Evolutionary conservation across 2,797 vertebrate species (phyloP).

Genomic region (Sus cebifrons): DNA sequence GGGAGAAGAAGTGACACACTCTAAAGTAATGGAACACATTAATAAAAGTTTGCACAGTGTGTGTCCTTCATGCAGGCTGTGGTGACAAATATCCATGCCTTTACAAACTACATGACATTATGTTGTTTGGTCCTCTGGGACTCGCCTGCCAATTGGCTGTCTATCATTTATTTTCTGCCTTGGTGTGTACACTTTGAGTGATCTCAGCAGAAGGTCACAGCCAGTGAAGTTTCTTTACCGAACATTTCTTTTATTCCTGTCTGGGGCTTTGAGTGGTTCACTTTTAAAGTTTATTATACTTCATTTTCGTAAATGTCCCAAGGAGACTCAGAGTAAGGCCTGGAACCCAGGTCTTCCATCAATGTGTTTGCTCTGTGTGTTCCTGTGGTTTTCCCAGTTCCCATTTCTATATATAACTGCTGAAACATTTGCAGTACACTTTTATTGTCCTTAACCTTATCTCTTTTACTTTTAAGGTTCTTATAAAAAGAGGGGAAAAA

Average conservation of each 20-base stretch:
- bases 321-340: conserved; percentile 63
- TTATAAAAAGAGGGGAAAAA: background rate
- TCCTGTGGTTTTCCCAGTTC: conserved; percentile 12
- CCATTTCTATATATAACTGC: conserved; percentile 41
- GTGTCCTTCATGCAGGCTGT: conserved; percentile 85
- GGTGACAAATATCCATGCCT: conserved; percentile 84
- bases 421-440: conserved; percentile 56
- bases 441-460: conserved; percentile 78
- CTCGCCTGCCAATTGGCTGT: conserved; percentile 83
- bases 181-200: conserved; percentile 55
- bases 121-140: conserved; percentile 80
- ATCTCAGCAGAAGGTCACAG: conserved; percentile 85
- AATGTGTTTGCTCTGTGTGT: conserved; percentile 18
- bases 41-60: conserved; percentile 84
- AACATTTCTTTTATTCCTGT: conserved; percentile 67
- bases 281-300: conserved; percentile 82
- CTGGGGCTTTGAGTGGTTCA: conserved; percentile 78
- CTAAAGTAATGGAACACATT: conserved; percentile 76
- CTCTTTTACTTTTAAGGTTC: conserved; percentile 59
- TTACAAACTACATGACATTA: conserved; percentile 79
- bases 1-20: conserved; percentile 51
- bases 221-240: conserved; percentile 77
- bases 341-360: conserved; percentile 71
- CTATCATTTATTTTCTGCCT: conserved; percentile 85
- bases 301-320: conserved; percentile 72